A percentile compares a stretch with the other conserved stretches of the same genome.
phyloP scores from a whole-genome alignment of 2,888 invertebrate species.

The Archips xylosteana region DNA sequence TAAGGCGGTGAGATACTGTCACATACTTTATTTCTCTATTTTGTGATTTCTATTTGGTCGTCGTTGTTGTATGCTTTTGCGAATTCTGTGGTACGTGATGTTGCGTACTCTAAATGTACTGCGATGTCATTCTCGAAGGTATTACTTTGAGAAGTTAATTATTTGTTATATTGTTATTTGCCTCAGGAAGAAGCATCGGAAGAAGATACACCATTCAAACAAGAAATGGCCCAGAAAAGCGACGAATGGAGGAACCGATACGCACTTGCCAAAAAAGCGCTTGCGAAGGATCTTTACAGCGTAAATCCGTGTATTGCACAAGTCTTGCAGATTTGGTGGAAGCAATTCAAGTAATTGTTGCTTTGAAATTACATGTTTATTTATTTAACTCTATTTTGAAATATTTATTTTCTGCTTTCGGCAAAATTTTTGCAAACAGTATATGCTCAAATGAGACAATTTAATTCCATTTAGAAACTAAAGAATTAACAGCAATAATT shows the following conservation, averaged over 20 bases:
- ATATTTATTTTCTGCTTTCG: too few species aligned
- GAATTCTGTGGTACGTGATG: too few species aligned
- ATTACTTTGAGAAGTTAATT: not conserved
- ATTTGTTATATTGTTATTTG: not conserved
- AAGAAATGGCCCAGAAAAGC: constrained; percentile 86
- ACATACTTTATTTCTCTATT: not conserved
- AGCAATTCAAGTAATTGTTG: constrained; percentile 88
- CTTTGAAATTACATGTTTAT: not conserved
- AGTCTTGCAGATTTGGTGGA: constrained; percentile 92
- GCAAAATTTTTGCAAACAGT: not conserved
- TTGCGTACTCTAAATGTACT: too few species aligned
- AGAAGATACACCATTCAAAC: constrained; percentile 82
- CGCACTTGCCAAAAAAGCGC: constrained; percentile 62
- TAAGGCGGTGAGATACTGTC: constrained; percentile 62
- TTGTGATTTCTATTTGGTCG: not conserved
- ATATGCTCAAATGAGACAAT: not conserved
- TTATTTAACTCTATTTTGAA: too few species aligned
- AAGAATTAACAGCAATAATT: not conserved
- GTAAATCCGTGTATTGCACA: constrained; percentile 94
- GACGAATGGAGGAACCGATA: constrained; percentile 88
- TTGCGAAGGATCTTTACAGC: constrained; percentile 87
- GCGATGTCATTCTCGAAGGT: too few species aligned
- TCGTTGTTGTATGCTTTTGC: too few species aligned
- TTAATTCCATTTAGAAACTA: not conserved
- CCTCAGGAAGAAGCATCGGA: constrained; percentile 77